Conservation (phyloP, 2,888 invertebrate genomes). For the Trichopria drosophilae region DNA sequence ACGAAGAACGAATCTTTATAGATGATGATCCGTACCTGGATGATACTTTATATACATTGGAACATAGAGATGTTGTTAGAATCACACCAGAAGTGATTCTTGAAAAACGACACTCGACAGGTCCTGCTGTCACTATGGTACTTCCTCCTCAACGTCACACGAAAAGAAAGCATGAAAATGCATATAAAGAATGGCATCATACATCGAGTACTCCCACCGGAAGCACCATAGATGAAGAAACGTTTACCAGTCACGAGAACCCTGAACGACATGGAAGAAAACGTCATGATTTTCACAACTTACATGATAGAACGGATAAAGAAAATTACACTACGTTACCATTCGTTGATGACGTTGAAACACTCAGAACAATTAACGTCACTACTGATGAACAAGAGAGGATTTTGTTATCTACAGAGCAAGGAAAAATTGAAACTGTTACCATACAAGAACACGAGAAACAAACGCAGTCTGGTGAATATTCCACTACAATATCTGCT, state of each 20-base stretch:
- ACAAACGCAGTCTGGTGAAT: background rate
- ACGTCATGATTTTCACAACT: background rate
- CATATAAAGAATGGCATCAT: no score
- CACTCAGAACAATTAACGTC: background rate
- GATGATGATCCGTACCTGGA: slow-evolving; percentile 53
- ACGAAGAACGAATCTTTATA: slow-evolving; percentile 55
- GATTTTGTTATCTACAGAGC: background rate
- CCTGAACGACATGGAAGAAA: background rate
- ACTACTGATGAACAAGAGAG: background rate
- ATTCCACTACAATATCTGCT: no score
- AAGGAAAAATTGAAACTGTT: background rate
- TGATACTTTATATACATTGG: slow-evolving; percentile 46
- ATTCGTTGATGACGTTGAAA: background rate
- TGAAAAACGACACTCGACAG: slow-evolving; percentile 45
- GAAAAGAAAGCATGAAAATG: no score
- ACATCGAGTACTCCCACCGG: no score
- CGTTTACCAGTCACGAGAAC: background rate
- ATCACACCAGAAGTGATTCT: slow-evolving; percentile 3
- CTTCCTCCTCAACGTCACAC: no score
- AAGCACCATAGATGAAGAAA: slow-evolving; percentile 7
- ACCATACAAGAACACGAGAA: background rate
- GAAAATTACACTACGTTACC: background rate
- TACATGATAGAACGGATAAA: background rate
- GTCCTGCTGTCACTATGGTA: slow-evolving; percentile 25
- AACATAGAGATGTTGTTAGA: slow-evolving; percentile 36